Evolutionary conservation across 2,113 vertebrate genomes (phyloP), one percentile per base, ranked within the genome.

Genomic region (Siniperca knerii): DNA sequence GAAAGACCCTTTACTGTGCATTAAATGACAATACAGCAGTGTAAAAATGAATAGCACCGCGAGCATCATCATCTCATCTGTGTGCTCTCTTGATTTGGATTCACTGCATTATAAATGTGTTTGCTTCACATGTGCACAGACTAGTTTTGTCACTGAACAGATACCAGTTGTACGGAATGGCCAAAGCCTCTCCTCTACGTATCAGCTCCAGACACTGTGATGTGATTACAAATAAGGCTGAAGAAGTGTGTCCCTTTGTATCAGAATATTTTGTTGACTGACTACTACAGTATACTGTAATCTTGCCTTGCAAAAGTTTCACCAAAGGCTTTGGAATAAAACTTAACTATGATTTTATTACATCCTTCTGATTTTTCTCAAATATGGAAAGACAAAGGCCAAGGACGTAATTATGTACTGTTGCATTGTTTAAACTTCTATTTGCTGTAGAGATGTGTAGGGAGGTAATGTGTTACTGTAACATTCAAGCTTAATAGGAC

Each of bases 181-280:
- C 21, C 21, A 73, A 15, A 55, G 42, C 57, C 21, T 74, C 42
- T 1, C 42, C 23, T 75, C 42, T 48, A 10, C n/a, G 42, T 42
- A 68, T 37, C 69, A 44, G 69, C 68, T 55, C 21, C 64, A 35
- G 60, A 29, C 54, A 11, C 4, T 55, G 76, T 57, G 61, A 81
- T 40, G 58, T 65, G 90, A 75, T 68, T 81, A 73, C 82, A 82
- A 81, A 83, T 42, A n/a, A 81, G 86, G 37, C 58, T 16, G 44
- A 23, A 33, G 46, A 81, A 64, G 37, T 73, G 66, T 62, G 33
- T 12, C 48, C 50, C 79, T 85, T 75, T 69, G n/a, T 69, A 64
- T 23, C 35, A n/a, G 3, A 29, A 21, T 23, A 44, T 16, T 48
- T 16, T 15, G 46, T 16, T 48, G 13, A 48, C 3, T 48, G 46